phyloP scores from a whole-genome alignment of 1,140 invertebrate species.

The Drosophila varians region DNA sequence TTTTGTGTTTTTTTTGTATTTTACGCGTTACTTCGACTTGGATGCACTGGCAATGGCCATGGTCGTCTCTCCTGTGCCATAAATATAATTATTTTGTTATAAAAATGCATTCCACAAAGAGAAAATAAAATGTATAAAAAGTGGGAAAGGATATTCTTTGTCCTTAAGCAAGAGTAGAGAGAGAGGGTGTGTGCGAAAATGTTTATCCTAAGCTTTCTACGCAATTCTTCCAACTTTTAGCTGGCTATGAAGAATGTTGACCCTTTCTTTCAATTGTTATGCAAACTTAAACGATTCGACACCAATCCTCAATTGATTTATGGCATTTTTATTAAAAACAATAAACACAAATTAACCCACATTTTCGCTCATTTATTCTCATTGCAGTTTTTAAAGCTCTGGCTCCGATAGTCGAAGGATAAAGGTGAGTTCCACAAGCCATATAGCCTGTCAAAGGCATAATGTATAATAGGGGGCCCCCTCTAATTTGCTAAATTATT shows the following conservation, averaged over 20 bases:
- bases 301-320: not conserved
- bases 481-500: not conserved
- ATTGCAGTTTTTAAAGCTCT: conserved; percentile 30
- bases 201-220: conserved; percentile 45
- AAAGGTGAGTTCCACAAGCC: not conserved
- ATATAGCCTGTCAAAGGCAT: conserved; percentile 34
- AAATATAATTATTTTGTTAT: conserved; percentile 80
- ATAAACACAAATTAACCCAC: conserved; percentile 12
- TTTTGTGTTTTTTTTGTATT: no score
- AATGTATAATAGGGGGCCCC: conserved; percentile 3
- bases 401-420: not conserved
- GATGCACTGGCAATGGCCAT: conserved; percentile 44
- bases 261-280: no score
- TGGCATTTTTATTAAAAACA: not conserved
- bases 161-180: no score
- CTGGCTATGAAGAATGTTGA: conserved; percentile 1
- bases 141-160: no score
- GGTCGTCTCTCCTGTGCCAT: conserved; percentile 31
- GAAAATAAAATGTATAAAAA: no score
- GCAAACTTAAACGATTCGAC: not conserved
- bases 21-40: conserved; percentile 72
- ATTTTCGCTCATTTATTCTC: conserved; percentile 13
- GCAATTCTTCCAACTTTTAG: conserved; percentile 34
- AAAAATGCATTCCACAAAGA: conserved; percentile 67
- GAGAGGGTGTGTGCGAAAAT: no score